Conservation (phyloP, 2,888 invertebrate genomes). For the Steinernema scapterisci region DNA sequence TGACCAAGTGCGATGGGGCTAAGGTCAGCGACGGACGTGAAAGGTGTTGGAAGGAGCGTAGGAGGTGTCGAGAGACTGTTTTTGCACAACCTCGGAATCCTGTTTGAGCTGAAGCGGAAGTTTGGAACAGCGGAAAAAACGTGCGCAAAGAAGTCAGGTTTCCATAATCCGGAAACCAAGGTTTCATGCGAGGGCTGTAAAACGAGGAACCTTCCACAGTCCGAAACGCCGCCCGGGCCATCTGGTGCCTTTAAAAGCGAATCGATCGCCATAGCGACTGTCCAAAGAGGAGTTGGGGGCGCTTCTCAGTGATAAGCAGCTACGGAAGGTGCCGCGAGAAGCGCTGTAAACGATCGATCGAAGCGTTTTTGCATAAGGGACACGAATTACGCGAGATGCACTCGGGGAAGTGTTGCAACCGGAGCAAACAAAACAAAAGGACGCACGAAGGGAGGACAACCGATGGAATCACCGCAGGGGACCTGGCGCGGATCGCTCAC, state of each 20-base stretch:
- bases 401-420: background rate
- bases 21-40: background rate
- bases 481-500: background rate
- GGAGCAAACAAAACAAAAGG: conserved; percentile 1
- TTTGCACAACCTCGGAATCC: background rate
- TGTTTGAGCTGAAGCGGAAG: too few relatives aligned
- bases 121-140: too few relatives aligned
- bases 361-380: background rate
- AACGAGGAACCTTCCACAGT: too few relatives aligned
- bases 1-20: background rate
- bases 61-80: conserved; percentile 1
- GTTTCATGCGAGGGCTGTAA: too few relatives aligned
- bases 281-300: background rate
- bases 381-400: background rate
- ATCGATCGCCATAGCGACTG: background rate
- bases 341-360: background rate
- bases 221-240: too few relatives aligned
- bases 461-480: conserved; percentile 1
- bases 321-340: background rate
- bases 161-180: too few relatives aligned
- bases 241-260: background rate
- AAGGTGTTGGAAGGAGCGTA: background rate
- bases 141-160: too few relatives aligned
- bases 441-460: background rate
- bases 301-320: background rate